phyloP scores from a whole-genome alignment of 2,888 invertebrate species.

The Ophion ventricosus region DNA sequence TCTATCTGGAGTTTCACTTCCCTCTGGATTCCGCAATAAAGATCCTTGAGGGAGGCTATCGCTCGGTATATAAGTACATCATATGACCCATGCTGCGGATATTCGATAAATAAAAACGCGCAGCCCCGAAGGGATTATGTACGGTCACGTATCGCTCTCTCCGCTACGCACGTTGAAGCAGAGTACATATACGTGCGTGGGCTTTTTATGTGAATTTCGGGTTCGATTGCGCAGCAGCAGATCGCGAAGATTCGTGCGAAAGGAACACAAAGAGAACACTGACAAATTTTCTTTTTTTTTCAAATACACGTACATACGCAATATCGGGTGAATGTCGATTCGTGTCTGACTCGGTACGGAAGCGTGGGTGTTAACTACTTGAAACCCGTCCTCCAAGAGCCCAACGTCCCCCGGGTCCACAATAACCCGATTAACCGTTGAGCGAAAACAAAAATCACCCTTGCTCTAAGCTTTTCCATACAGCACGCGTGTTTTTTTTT shows the following conservation, averaged over 20 bases:
- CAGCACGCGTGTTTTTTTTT: neutral
- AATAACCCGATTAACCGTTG: constrained; percentile 37
- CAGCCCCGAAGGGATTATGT: constrained; percentile 25
- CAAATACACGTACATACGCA: constrained; percentile 3
- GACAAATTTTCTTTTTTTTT: too few relatives aligned
- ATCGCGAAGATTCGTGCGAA: neutral
- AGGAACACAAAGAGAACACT: constrained; percentile 7
- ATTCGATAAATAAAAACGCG: constrained; percentile 51
- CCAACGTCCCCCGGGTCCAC: constrained; percentile 6
- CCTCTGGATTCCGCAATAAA: constrained; percentile 25
- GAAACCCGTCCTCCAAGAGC: constrained; percentile 11
- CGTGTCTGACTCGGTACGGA: constrained; percentile 40
- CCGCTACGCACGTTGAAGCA: constrained; percentile 25
- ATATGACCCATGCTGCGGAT: constrained; percentile 37
- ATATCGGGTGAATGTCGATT: constrained; percentile 30
- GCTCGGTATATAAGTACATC: constrained; percentile 30
- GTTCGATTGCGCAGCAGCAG: constrained; percentile 20
- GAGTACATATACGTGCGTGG: constrained; percentile 12
- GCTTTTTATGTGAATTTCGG: constrained; percentile 15
- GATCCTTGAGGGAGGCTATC: constrained; percentile 14
- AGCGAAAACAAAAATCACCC: constrained; percentile 36
- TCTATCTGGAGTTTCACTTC: constrained; percentile 39
- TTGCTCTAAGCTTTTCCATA: constrained; percentile 20
- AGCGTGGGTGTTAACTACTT: constrained; percentile 40
- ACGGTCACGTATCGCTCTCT: constrained; percentile 44